Evolutionary conservation across 2,113 vertebrate genomes (phyloP).

Genomic region (Lepus europaeus): DNA sequence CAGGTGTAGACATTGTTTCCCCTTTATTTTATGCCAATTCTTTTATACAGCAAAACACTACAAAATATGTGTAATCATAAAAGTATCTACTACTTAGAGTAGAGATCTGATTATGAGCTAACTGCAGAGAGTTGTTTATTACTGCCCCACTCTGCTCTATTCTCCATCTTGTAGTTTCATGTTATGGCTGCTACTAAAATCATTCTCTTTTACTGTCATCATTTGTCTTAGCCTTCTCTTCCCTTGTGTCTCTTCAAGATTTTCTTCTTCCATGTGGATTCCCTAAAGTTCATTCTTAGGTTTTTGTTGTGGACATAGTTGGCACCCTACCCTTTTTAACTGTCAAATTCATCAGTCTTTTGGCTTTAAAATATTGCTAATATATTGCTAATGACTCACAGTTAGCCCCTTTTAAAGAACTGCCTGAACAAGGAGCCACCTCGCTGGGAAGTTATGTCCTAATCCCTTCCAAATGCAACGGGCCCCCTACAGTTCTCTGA

Average conservation of each 20-base stretch:
- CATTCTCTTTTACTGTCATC: not conserved
- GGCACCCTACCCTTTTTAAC: not conserved
- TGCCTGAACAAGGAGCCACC: not conserved
- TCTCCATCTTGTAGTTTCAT: not conserved
- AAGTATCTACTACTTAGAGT: not conserved
- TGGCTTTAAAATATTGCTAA: not conserved
- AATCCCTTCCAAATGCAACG: not conserved
- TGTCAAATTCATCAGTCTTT: not conserved
- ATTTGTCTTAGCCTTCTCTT: not conserved
- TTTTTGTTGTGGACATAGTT: not conserved
- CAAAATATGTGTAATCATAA: not conserved
- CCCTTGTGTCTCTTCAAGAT: not conserved
- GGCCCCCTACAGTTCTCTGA: not conserved
- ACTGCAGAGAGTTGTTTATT: not conserved
- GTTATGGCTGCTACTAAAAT: not conserved
- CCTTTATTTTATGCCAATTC: constrained; percentile 20
- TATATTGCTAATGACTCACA: not conserved
- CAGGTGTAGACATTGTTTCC: not conserved
- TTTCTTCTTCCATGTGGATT: not conserved
- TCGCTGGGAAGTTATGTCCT: not conserved
- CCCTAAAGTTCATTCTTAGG: not conserved
- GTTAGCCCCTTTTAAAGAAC: not conserved
- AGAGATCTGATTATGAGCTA: not conserved
- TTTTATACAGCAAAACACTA: not conserved
- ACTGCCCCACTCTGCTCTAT: not conserved